A percentile compares a stretch with the other conserved stretches of the same genome.
Evolutionary conservation across 2,113 vertebrate genomes (phyloP).

Genomic region (Seriola quinqueradiata): DNA sequence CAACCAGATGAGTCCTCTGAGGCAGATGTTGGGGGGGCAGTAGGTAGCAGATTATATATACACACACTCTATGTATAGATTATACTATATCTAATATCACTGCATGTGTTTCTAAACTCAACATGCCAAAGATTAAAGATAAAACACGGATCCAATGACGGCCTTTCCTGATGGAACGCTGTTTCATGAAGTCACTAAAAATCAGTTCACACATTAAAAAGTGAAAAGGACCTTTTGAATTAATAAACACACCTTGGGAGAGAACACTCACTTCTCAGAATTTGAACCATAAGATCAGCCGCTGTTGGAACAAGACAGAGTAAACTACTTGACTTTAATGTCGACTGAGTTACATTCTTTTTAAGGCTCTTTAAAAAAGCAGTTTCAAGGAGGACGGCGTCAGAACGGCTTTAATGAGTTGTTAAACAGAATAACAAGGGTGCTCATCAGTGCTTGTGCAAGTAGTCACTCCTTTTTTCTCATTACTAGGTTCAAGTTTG

Average conservation of each 20-base stretch:
- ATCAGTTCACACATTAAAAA: not conserved
- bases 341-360: not conserved
- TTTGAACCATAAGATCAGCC: not conserved
- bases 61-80: not conserved
- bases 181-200: not conserved
- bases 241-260: not conserved
- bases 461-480: not conserved
- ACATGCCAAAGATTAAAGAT: not conserved
- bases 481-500: not conserved
- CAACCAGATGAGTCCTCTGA: too few species aligned
- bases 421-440: conserved; percentile 7
- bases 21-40: not conserved
- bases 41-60: not conserved
- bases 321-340: not conserved
- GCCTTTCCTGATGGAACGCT: not conserved
- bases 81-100: not conserved
- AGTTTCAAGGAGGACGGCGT: not conserved
- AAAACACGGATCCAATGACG: not conserved
- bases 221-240: not conserved
- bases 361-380: not conserved
- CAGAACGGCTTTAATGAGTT: not conserved
- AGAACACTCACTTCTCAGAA: not conserved
- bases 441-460: not conserved
- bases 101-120: not conserved
- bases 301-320: not conserved